Conservation (phyloP, 2,797 vertebrate genomes). For the Neopelma chrysocephalum region DNA sequence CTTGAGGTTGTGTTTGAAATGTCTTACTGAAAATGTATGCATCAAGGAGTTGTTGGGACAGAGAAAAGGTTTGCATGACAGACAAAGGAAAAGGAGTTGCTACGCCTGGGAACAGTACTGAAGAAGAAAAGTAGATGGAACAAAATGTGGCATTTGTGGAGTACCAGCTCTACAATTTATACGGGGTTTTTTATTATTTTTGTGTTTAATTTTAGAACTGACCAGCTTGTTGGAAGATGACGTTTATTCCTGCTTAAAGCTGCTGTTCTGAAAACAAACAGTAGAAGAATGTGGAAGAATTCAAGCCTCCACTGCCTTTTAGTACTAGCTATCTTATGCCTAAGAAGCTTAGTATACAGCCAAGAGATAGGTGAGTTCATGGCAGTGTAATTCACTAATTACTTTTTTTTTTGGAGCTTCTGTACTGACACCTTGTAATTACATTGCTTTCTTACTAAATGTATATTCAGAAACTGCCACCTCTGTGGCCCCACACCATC, state of each 20-base stretch:
- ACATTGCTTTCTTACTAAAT: not conserved
- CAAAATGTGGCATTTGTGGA: not conserved
- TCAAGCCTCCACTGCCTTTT: constrained; percentile 43
- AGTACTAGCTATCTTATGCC: constrained; percentile 42
- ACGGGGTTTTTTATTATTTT: not conserved
- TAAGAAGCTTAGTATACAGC: constrained; percentile 39
- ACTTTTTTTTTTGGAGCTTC: not conserved
- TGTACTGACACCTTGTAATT: not conserved
- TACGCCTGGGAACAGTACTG: not conserved
- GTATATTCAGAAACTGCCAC: rapidly evolving
- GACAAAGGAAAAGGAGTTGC: not conserved
- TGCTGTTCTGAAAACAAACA: constrained; percentile 17
- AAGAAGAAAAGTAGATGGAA: not conserved
- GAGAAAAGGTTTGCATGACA: not conserved
- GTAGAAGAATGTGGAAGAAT: constrained; percentile 59
- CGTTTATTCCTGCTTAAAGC: constrained; percentile 20
- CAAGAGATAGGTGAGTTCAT: constrained; percentile 70
- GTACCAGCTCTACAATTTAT: not conserved
- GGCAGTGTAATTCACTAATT: not conserved
- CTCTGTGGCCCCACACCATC: not conserved
- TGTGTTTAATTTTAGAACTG: constrained; percentile 53
- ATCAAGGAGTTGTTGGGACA: not conserved
- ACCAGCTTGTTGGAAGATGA: constrained; percentile 35
- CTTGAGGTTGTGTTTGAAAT: not conserved
- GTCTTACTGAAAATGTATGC: not conserved